These are phyloP conservation scores for Dysidea cf. avara DNA, from an alignment of 37 sponge, comb jelly and placozoan species.

Conservation along the genomic window DNA sequence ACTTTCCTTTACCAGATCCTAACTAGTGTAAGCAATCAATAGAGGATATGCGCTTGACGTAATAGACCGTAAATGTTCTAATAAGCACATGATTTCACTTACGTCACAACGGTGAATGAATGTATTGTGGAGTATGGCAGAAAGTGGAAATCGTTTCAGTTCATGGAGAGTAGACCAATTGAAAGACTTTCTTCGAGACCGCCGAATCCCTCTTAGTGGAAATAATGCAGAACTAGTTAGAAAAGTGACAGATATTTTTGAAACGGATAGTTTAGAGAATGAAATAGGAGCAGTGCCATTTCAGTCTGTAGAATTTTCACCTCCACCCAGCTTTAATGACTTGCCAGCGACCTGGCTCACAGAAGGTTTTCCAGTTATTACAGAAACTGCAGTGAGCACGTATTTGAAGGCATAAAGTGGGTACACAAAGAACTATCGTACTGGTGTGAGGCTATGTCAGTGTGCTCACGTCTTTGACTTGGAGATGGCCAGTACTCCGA, in stretches of 20 bases:
- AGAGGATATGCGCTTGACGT: too few species aligned
- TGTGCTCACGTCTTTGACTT: conserved; percentile 25
- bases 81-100: too few species aligned
- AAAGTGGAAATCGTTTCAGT: not conserved
- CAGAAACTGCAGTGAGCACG: not conserved
- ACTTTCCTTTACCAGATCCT: too few species aligned
- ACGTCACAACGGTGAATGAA: too few species aligned
- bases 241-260: conserved; percentile 11
- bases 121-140: too few species aligned
- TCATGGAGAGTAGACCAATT: conserved; percentile 14
- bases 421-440: conserved; percentile 32
- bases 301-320: conserved; percentile 1
- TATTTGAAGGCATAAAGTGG: conserved; percentile 3
- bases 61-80: too few species aligned
- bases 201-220: conserved; percentile 5
- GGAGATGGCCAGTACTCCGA: not conserved
- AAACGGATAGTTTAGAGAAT: conserved; percentile 18
- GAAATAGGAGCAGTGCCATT: conserved; percentile 20
- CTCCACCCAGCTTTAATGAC: conserved; percentile 4
- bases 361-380: conserved; percentile 5
- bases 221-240: conserved; percentile 8
- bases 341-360: conserved; percentile 11
- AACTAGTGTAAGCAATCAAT: too few species aligned
- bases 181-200: conserved; percentile 1
- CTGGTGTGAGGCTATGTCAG: conserved; percentile 12